Conservation (phyloP, 2,113 vertebrate species). For the Jaculus jaculus region DNA sequence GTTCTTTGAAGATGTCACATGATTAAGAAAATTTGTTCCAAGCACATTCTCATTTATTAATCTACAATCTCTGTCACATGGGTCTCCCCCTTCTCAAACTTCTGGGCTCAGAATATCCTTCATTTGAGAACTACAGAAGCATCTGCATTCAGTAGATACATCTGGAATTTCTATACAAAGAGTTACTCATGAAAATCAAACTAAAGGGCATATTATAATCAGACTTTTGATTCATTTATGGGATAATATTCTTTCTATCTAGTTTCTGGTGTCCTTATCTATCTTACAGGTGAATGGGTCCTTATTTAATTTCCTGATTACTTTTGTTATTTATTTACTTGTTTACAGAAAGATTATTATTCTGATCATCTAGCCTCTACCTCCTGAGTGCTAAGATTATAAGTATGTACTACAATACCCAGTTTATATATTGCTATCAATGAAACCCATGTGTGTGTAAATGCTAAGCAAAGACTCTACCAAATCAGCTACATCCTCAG, state of each 20-base stretch:
- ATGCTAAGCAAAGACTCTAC: no score
- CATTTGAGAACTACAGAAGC: not conserved
- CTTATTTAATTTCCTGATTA: not conserved
- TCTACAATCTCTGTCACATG: not conserved
- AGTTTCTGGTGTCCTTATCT: not conserved
- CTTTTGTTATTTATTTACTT: not conserved
- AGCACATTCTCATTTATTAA: constrained; percentile 25
- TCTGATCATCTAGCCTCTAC: no score
- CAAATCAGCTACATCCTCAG: no score
- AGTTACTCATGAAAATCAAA: constrained; percentile 14
- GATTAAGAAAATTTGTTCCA: not conserved
- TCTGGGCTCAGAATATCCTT: not conserved
- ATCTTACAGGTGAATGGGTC: not conserved
- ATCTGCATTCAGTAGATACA: not conserved
- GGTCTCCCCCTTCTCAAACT: not conserved
- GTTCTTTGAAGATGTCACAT: constrained; percentile 28
- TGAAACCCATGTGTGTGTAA: no score
- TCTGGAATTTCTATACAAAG: constrained; percentile 20
- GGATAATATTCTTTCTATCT: constrained; percentile 33
- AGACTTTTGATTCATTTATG: constrained; percentile 35
- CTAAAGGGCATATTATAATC: not conserved
- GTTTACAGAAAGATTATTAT: no score
- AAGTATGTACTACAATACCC: no score
- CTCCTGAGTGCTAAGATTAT: no score
- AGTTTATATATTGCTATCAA: no score